Evolutionary conservation across 2,888 invertebrate species (phyloP), one percentile per base, ranked within the genome.

Genomic region (Nemurella pictetii): DNA sequence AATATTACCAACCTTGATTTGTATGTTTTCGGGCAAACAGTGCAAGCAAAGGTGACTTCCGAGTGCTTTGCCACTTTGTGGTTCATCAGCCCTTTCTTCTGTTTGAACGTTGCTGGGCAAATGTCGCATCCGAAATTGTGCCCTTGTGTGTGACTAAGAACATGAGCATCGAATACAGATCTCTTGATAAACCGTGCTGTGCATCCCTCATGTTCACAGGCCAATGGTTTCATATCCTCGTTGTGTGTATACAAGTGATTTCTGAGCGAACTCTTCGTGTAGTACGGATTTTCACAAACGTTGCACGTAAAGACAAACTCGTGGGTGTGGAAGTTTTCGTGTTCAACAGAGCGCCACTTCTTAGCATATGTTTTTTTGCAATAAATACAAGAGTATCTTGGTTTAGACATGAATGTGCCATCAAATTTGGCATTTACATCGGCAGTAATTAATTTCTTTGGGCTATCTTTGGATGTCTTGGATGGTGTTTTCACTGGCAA

Each of bases 181-280:
- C 36, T 81, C 20, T 5, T 35, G 0, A 9, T 36, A 36, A 36
- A 81, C 0, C 81, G 35, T 28, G 12, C n/a, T 5, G 25, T 35
- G 36, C 81, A 81, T 20, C 28, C 36, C 0, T 27, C 81, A 20
- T 5, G 3, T n/a, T 36, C 20, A 26, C 81, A 81, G 3, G 20
- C 25, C 5, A 27, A 36, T 7, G 36, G 81, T 35, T 81, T 81
- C 36, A 27, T n/a, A 0, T 81, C 27, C n/a, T 35, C 55, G 28
- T 81, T 81, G 55, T 81, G 81, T 4, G 25, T 81, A n/a, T 36
- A 36, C 3, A 36, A 35, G 25, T 81, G 81, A 55, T 25, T 35
- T 9, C 5, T 81, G 15, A 81, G 36, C 30, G 81, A 32, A 0
- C 5, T 5, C 81, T 27, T 81, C 7, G 35, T 15, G n/a, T 35